Evolutionary conservation across 2,113 vertebrate species (phyloP).

Genomic region (Bos javanicus): DNA sequence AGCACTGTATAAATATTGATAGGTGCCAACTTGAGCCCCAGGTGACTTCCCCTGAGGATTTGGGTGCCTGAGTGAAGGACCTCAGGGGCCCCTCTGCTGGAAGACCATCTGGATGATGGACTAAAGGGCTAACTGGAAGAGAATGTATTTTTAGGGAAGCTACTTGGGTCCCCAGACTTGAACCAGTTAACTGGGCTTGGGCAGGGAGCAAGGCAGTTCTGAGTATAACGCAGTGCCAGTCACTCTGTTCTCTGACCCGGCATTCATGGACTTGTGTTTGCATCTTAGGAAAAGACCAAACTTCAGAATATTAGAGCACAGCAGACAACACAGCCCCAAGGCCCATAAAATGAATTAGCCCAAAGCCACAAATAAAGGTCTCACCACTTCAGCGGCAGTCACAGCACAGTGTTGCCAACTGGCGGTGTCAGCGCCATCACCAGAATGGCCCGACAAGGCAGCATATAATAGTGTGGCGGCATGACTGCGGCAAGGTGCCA

Average conservation of each 20-base stretch:
- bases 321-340: not conserved
- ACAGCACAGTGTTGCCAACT: not conserved
- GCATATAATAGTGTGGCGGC: fast-evolving
- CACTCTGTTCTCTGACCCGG: not conserved
- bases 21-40: not conserved
- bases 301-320: not conserved
- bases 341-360: not conserved
- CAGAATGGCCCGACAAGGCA: not conserved
- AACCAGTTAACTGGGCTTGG: not conserved
- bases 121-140: not conserved
- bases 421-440: fast-evolving
- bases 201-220: not conserved
- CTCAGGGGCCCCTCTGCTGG: not conserved
- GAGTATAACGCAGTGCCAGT: not conserved
- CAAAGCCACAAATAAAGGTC: too few relatives aligned
- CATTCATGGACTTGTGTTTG: not conserved
- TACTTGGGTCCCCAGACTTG: not conserved
- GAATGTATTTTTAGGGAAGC: not conserved
- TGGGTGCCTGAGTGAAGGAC: not conserved
- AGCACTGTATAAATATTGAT: not conserved
- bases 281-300: not conserved
- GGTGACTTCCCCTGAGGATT: not conserved
- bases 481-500: fast-evolving
- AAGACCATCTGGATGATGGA: not conserved
- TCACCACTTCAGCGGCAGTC: not conserved